Percentiles rank a stretch among this genome's conserved stretches.
Evolutionary conservation across 2,888 invertebrate species (phyloP).

Genomic region (Athrips mouffetella): DNA sequence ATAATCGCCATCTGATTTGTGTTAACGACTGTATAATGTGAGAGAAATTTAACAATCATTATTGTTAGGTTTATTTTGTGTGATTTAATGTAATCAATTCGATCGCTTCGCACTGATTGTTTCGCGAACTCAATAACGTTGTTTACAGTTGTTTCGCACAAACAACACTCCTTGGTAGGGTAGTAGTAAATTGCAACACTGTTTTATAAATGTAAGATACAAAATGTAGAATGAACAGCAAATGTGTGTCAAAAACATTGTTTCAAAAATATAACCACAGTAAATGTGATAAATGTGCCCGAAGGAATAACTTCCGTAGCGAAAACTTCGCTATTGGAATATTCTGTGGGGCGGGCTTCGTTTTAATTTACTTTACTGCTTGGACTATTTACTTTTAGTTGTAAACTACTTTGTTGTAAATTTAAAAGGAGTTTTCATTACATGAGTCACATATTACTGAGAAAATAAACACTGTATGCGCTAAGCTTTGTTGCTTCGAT

Average conservation of each 20-base stretch:
- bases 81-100: neutral
- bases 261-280: slow-evolving; percentile 60
- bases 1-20: neutral
- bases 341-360: slow-evolving; percentile 34
- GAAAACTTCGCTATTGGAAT: slow-evolving; percentile 30
- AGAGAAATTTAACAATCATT: neutral
- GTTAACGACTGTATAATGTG: slow-evolving; percentile 3
- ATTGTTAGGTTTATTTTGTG: neutral
- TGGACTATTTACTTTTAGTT: neutral
- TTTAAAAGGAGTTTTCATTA: too few relatives aligned
- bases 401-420: neutral
- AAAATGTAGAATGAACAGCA: neutral
- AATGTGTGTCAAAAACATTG: slow-evolving; percentile 61
- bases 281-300: slow-evolving; percentile 62
- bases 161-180: too few relatives aligned
- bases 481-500: too few relatives aligned
- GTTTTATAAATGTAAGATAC: too few relatives aligned
- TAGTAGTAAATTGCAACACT: too few relatives aligned
- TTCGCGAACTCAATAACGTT: neutral
- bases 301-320: slow-evolving; percentile 52
- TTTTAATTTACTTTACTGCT: slow-evolving; percentile 35
- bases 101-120: neutral
- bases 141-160: neutral
- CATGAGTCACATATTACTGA: too few relatives aligned
- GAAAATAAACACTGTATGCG: too few relatives aligned